Base-by-base conservation (phyloP, 2,888 invertebrate species). In the Tillus elongatus region DNA sequence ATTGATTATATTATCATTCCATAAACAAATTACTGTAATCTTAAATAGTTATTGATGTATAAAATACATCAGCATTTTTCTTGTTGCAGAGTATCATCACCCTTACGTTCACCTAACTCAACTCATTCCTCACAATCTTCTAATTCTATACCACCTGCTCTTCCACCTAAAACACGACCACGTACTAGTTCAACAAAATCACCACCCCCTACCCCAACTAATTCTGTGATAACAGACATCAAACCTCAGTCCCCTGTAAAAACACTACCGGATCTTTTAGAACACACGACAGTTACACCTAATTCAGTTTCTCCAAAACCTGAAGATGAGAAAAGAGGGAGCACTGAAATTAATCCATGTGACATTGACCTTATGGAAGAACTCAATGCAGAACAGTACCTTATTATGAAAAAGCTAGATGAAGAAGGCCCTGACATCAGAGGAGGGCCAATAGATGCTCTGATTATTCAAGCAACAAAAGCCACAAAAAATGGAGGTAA, bases 381-480 rank as follows among this genome's bases (percentile, higher is more conserved):
- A 57, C 70, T 88, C 14, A 88, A 91, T 57, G 84, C 91, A 35
- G 77, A 77, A 45, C 73, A 81, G 44, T 82, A 82, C 70, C 73
- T 93, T 46, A 75, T 88, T 28, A 70, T 82, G 44, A 90, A 91
- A 61, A 82, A 80, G 54, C 61, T 74, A 2, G 81, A 84, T 14
- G 87, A 86, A 57, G 92, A 92, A 43, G 90, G 89, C 2, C 89
- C 90, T 0, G 90, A 91, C 51, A 82, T 93, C 27, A 78, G 91
- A 40, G 97, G 97, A 4, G 97, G 96, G 4, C 81, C 87, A 44
- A 81, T 90, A 2, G 93, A 97, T 64, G 95, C 93, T 1, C 77
- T 98, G 36, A 82, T 97, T 44, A 92, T 96, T 28, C 88, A 95
- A 59, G 97, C 97, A 31, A 93, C 95, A 38, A 90, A 90, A 67